A percentile compares a stretch with the other conserved stretches of the same genome.
Evolutionary conservation across 2,113 vertebrate species (phyloP).

Genomic region (Hippolais icterina): DNA sequence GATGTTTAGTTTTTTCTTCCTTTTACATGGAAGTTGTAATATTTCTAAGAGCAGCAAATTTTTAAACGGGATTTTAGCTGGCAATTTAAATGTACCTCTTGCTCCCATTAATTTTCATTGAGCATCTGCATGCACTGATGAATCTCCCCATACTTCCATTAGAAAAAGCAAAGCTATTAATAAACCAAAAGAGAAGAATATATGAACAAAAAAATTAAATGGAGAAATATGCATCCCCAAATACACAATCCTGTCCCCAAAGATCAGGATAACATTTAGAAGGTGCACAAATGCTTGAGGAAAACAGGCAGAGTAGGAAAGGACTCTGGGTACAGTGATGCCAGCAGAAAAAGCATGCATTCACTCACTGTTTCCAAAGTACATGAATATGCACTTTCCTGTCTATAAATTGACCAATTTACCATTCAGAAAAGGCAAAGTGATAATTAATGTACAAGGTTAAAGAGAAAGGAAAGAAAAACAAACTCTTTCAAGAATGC

Average conservation of each 20-base stretch:
- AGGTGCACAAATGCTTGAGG: neutral
- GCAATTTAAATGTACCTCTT: neutral
- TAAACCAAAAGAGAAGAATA: neutral
- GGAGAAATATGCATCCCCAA: neutral
- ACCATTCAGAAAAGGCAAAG: neutral
- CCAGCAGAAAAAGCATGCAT: neutral
- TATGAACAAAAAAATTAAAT: neutral
- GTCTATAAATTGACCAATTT: neutral
- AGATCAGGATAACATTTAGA: neutral
- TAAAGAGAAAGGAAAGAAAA: constrained; percentile 3
- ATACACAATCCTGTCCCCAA: neutral
- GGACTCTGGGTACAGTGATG: neutral
- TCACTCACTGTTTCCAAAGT: neutral
- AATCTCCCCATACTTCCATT: neutral
- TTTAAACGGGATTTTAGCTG: neutral
- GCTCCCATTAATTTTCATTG: neutral
- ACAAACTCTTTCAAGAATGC: constrained; percentile 16
- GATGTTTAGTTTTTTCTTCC: neutral
- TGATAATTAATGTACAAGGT: constrained; percentile 31
- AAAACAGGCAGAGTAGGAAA: neutral
- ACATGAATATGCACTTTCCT: constrained; percentile 27
- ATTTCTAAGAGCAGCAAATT: neutral
- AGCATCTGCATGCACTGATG: neutral
- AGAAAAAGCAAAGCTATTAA: neutral
- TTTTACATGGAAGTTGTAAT: neutral